These are phyloP conservation scores for Andrena bucephala DNA, from an alignment of 2,888 invertebrate genomes.

Conservation along the genomic window DNA sequence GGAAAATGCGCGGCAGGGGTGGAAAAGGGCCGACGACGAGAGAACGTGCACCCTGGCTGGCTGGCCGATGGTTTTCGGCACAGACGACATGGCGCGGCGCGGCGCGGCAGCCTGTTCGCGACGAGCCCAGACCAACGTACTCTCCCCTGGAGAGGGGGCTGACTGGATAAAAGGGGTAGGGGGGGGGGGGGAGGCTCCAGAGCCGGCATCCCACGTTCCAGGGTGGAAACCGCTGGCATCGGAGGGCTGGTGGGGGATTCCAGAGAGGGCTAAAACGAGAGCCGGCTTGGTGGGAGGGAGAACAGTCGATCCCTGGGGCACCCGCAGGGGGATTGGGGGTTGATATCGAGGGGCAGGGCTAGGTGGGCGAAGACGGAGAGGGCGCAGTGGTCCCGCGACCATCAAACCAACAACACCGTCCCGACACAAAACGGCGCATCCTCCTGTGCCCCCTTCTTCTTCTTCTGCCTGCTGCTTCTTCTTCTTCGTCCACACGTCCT, in stretches of 20 bases:
- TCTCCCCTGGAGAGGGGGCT: slow-evolving; percentile 39
- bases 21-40: slow-evolving; percentile 48
- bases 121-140: slow-evolving; percentile 42
- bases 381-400: slow-evolving; percentile 86
- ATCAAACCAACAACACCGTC: slow-evolving; percentile 84
- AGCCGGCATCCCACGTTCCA: slow-evolving; percentile 54
- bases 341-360: slow-evolving; percentile 84
- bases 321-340: slow-evolving; percentile 74
- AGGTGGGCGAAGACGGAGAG: slow-evolving; percentile 83
- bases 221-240: slow-evolving; percentile 60
- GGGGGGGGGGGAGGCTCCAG: slow-evolving; percentile 50
- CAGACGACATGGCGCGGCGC: slow-evolving; percentile 38
- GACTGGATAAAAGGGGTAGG: slow-evolving; percentile 19
- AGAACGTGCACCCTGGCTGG: slow-evolving; percentile 25
- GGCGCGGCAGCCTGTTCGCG: slow-evolving; percentile 41
- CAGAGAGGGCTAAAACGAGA: slow-evolving; percentile 60
- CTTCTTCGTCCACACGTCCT: slow-evolving; percentile 56
- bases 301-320: slow-evolving; percentile 73
- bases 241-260: slow-evolving; percentile 54
- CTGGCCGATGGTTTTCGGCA: slow-evolving; percentile 55
- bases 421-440: slow-evolving; percentile 71
- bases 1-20: slow-evolving; percentile 73
- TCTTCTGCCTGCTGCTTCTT: slow-evolving; percentile 61
- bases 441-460: slow-evolving; percentile 67
- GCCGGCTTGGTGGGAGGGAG: slow-evolving; percentile 62